phyloP scores from a whole-genome alignment of 2,797 vertebrate genomes.

The Notolepis coatsorum region DNA sequence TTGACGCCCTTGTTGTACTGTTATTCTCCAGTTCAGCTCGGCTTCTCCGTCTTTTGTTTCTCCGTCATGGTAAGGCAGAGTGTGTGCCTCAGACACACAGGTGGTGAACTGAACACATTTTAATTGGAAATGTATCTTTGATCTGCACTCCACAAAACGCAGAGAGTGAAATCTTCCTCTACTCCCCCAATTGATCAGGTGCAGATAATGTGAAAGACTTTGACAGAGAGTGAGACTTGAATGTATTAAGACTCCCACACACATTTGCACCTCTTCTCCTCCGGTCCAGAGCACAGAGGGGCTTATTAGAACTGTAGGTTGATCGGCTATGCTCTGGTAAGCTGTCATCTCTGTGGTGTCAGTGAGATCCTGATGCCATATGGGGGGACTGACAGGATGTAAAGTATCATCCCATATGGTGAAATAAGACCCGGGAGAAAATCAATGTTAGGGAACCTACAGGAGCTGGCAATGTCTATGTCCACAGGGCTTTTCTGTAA shows the following conservation, averaged over 20 bases:
- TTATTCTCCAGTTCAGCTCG: no score
- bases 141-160: constrained; percentile 15
- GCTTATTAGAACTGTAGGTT: constrained; percentile 36
- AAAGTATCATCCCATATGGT: constrained; percentile 24
- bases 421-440: constrained; percentile 34
- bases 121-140: constrained; percentile 10
- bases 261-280: background rate
- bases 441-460: constrained; percentile 22
- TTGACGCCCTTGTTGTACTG: constrained; percentile 11
- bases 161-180: background rate
- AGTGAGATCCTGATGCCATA: constrained; percentile 14
- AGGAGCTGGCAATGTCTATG: constrained; percentile 7
- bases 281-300: background rate
- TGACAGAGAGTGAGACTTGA: background rate
- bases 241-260: background rate
- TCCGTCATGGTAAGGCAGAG: constrained; percentile 23
- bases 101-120: background rate
- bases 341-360: constrained; percentile 40
- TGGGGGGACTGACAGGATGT: constrained; percentile 25
- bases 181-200: background rate
- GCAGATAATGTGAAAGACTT: background rate
- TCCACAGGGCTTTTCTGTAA: background rate
- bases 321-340: constrained; percentile 26
- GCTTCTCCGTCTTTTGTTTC: constrained; percentile 36
- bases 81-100: constrained; percentile 17